These are phyloP conservation scores for Ridgeia piscesae DNA, from an alignment of 1,140 invertebrate genomes.

Conservation along the genomic window DNA sequence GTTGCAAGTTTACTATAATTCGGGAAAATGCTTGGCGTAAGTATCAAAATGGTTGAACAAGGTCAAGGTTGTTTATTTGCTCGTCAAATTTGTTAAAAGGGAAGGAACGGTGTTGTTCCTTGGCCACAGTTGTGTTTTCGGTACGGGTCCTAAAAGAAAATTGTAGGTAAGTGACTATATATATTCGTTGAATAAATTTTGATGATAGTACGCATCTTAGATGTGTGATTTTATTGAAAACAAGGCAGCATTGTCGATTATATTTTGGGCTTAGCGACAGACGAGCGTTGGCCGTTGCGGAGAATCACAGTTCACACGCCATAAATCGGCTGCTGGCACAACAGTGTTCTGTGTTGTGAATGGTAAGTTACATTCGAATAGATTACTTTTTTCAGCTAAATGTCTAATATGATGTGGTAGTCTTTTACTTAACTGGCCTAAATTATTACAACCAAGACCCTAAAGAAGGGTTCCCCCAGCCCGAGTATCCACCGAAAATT, in stretches of 20 bases:
- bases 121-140: neutral
- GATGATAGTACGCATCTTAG: neutral
- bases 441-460: too few species aligned
- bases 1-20: neutral
- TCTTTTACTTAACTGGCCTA: too few species aligned
- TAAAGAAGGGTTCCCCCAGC: too few species aligned
- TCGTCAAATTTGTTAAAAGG: neutral
- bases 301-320: too few species aligned
- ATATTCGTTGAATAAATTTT: neutral
- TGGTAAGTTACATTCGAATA: too few species aligned
- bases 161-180: neutral
- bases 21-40: neutral
- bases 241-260: neutral
- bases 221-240: neutral
- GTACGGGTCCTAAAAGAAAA: neutral
- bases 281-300: neutral
- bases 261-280: neutral
- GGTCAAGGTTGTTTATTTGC: conserved; percentile 5
- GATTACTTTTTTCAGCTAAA: too few species aligned
- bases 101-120: neutral
- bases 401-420: too few species aligned
- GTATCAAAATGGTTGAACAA: neutral
- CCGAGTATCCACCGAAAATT: too few species aligned
- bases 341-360: too few species aligned
- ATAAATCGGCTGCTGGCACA: too few species aligned